phyloP scores from a whole-genome alignment of 2,797 vertebrate genomes.

The Meda fulgida region DNA sequence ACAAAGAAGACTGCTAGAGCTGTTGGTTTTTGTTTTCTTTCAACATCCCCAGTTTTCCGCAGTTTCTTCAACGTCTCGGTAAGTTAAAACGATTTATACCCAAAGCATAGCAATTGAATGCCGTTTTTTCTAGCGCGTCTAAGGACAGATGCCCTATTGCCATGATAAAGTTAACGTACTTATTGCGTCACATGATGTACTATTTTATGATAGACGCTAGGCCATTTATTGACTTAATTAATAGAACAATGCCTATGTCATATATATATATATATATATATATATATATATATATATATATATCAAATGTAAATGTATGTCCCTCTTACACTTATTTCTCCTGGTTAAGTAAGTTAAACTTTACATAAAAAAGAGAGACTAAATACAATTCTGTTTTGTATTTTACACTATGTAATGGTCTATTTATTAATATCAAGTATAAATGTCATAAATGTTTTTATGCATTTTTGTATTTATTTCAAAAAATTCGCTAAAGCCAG shows the following conservation, averaged over 20 bases:
- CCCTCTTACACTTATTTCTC: too few species aligned
- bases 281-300: too few species aligned
- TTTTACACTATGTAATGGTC: too few species aligned
- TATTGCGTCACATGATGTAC: background rate
- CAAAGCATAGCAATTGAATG: background rate
- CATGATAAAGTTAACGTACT: background rate
- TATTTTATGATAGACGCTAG: background rate
- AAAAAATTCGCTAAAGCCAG: too few species aligned
- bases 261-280: too few species aligned
- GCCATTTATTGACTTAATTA: background rate
- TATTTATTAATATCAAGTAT: too few species aligned
- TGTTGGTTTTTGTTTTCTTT: background rate
- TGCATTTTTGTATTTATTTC: too few species aligned
- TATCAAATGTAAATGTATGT: too few species aligned
- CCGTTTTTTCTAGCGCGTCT: background rate
- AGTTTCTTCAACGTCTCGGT: conserved; percentile 29
- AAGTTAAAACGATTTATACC: conserved; percentile 15
- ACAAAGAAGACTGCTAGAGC: background rate
- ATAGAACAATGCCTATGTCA: background rate
- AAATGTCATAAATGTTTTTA: too few species aligned
- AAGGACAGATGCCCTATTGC: background rate
- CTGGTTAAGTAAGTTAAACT: too few species aligned
- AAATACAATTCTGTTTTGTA: too few species aligned
- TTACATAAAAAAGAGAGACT: too few species aligned
- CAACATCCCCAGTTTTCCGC: background rate